phyloP scores from a whole-genome alignment of 2,797 vertebrate genomes.

The Sebastes trivittatus region DNA sequence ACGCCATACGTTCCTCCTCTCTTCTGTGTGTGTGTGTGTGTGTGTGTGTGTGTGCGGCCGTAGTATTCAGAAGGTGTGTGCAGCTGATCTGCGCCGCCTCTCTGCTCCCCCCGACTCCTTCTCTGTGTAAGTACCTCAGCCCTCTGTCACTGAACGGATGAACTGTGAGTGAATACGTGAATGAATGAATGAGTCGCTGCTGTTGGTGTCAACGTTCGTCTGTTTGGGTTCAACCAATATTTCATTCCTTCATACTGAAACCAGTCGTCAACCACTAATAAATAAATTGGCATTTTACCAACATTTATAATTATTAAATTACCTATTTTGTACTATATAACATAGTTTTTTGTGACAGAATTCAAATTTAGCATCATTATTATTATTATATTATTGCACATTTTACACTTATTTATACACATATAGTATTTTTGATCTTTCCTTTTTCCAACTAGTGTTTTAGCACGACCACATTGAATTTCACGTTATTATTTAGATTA shows the following conservation, averaged over 20 bases:
- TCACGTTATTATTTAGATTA: no score
- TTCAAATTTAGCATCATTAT: no score
- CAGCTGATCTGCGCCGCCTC: slow-evolving; percentile 96
- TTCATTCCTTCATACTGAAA: background rate
- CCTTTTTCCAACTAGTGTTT: background rate
- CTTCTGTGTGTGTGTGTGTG: slow-evolving; percentile 58
- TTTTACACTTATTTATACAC: no score
- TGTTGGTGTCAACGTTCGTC: background rate
- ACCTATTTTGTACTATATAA: background rate
- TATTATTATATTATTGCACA: no score
- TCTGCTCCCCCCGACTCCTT: slow-evolving; percentile 99
- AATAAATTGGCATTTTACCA: background rate
- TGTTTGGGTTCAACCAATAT: background rate
- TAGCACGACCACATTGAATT: background rate
- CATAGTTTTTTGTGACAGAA: background rate
- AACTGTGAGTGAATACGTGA: background rate
- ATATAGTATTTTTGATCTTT: background rate
- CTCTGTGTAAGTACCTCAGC: slow-evolving; percentile 94
- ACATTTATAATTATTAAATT: background rate
- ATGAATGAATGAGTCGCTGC: background rate
- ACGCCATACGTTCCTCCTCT: slow-evolving; percentile 51
- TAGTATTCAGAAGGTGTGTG: slow-evolving; percentile 99
- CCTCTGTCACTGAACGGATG: slow-evolving; percentile 60
- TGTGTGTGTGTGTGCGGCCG: slow-evolving; percentile 45
- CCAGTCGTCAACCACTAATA: background rate